Evolutionary conservation across 2,797 vertebrate species (phyloP).

Genomic region (Limnodromus scolopaceus): DNA sequence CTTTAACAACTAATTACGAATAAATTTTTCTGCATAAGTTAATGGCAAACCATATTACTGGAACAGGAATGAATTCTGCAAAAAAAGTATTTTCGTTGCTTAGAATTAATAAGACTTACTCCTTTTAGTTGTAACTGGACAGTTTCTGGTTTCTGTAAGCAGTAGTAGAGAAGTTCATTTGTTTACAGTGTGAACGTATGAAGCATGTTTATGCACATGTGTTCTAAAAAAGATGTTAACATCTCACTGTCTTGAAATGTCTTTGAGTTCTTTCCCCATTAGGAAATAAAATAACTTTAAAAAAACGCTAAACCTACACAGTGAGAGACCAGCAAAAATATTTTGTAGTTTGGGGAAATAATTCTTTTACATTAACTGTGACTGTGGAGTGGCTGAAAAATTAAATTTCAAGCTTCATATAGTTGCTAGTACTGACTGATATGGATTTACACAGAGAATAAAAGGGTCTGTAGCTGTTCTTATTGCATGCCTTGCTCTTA

Average conservation of each 20-base stretch:
- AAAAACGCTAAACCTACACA: rapidly evolving
- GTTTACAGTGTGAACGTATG: not conserved
- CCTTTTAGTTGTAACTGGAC: not conserved
- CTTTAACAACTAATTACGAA: not conserved
- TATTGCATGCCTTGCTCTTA: not conserved
- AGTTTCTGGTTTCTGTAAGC: not conserved
- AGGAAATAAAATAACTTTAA: not conserved
- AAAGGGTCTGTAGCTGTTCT: not conserved
- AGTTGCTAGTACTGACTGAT: not conserved
- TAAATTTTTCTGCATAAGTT: not conserved
- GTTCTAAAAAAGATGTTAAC: not conserved
- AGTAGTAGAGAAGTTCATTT: not conserved
- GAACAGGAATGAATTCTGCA: not conserved
- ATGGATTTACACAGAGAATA: not conserved
- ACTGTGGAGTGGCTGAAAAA: not conserved
- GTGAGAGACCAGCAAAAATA: not conserved
- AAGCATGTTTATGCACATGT: rapidly evolving
- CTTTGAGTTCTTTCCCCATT: not conserved
- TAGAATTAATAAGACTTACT: not conserved
- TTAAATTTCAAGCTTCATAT: not conserved
- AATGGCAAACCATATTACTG: not conserved
- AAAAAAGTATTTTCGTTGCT: not conserved
- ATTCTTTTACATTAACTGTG: not conserved
- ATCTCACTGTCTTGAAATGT: not conserved
- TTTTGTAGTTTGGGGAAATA: not conserved